phyloP scores from a whole-genome alignment of 2,888 invertebrate genomes.

The Lypha dubia region DNA sequence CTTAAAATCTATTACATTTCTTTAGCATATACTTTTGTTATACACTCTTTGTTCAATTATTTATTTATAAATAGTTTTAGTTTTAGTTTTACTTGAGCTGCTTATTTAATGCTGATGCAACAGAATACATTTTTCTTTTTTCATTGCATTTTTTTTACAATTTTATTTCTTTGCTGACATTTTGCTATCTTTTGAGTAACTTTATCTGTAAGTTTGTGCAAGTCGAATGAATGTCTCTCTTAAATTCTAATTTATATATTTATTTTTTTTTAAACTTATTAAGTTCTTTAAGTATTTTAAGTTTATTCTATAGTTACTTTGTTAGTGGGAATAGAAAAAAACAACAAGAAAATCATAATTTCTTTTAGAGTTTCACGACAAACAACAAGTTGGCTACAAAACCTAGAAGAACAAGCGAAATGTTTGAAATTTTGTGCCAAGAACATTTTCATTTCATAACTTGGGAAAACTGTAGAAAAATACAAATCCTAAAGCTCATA shows the following conservation, averaged over 20 bases:
- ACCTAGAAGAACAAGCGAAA: too few species aligned
- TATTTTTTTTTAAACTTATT: constrained; percentile 19
- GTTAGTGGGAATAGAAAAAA: too few species aligned
- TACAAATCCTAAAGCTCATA: too few species aligned
- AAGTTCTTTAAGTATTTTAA: not conserved
- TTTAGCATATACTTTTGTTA: not conserved
- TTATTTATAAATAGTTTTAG: constrained; percentile 3
- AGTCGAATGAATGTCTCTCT: not conserved
- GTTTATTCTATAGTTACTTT: too few species aligned
- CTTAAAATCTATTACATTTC: not conserved
- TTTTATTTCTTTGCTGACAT: not conserved
- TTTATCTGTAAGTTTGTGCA: not conserved
- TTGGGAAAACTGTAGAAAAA: too few species aligned
- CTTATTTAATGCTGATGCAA: not conserved
- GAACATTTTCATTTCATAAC: too few species aligned
- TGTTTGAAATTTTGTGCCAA: too few species aligned
- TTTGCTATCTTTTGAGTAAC: not conserved
- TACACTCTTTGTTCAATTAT: not conserved
- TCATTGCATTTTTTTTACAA: not conserved
- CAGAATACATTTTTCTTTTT: not conserved
- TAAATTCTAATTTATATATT: constrained; percentile 34
- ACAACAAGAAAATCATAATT: too few species aligned
- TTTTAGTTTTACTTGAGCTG: constrained; percentile 7
- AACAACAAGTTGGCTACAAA: too few species aligned
- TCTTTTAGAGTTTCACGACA: too few species aligned